These are phyloP conservation scores for Bombyx mandarina DNA, from an alignment of 1,140 invertebrate genomes.

Conservation along the genomic window DNA sequence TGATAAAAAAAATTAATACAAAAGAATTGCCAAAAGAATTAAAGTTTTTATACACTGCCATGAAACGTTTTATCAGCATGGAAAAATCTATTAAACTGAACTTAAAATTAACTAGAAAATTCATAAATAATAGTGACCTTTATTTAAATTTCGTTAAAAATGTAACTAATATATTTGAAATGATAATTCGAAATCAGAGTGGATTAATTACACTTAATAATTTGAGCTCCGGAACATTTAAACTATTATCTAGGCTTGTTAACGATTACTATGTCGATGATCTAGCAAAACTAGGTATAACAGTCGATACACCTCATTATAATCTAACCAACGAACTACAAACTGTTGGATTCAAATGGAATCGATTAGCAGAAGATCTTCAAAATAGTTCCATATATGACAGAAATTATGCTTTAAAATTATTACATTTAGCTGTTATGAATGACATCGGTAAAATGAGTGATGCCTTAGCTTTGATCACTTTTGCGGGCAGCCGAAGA, in stretches of 20 bases:
- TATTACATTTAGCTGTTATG: constrained; percentile 28
- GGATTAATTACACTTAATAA: constrained; percentile 16
- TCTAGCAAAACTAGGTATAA: constrained; percentile 11
- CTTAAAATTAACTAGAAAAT: constrained; percentile 3
- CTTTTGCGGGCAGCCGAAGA: constrained; percentile 26
- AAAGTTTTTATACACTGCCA: constrained; percentile 22
- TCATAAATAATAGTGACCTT: not conserved
- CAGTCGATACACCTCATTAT: constrained; percentile 20
- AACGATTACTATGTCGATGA: constrained; percentile 22
- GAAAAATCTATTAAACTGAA: constrained; percentile 8
- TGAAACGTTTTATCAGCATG: constrained; percentile 26
- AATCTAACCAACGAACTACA: constrained; percentile 28
- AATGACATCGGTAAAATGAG: constrained; percentile 35
- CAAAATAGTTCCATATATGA: constrained; percentile 13
- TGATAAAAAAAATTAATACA: constrained; percentile 19
- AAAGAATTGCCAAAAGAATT: constrained; percentile 21
- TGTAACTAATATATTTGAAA: constrained; percentile 22
- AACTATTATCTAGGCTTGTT: constrained; percentile 29
- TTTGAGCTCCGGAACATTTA: constrained; percentile 17
- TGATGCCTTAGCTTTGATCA: constrained; percentile 23
- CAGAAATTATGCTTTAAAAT: constrained; percentile 29
- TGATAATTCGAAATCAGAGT: constrained; percentile 23
- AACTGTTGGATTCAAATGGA: constrained; percentile 29
- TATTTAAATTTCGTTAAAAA: not conserved
- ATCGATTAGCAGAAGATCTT: constrained; percentile 18